A percentile compares a stretch with the other conserved stretches of the same genome.
These are phyloP conservation scores for Operophtera brumata DNA, from an alignment of 2,888 invertebrate genomes.

Conservation along the genomic window DNA sequence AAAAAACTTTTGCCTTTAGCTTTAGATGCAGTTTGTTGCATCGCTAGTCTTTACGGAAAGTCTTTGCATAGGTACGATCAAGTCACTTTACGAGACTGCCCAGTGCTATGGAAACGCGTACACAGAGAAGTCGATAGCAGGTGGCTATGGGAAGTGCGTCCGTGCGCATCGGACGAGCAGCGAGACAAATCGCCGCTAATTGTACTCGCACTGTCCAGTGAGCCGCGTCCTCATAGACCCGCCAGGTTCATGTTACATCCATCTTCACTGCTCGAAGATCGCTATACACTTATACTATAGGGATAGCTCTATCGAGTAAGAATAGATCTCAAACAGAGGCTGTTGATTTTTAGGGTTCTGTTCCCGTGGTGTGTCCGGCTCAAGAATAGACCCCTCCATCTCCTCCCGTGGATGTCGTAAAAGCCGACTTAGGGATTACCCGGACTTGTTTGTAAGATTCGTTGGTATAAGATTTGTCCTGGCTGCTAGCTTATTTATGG, in stretches of 20 bases:
- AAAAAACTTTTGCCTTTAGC: too few species aligned
- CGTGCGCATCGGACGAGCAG: conserved; percentile 73
- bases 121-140: conserved; percentile 41
- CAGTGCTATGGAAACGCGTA: conserved; percentile 27
- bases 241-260: conserved; percentile 38
- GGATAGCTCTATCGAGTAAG: not conserved
- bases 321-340: not conserved
- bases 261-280: not conserved
- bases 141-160: conserved; percentile 78
- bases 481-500: too few species aligned
- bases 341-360: not conserved
- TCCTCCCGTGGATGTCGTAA: too few species aligned
- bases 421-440: too few species aligned
- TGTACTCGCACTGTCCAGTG: conserved; percentile 54
- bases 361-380: too few species aligned
- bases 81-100: conserved; percentile 5
- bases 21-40: too few species aligned
- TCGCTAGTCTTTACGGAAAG: too few species aligned
- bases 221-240: conserved; percentile 36
- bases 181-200: conserved; percentile 77
- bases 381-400: too few species aligned
- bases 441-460: too few species aligned
- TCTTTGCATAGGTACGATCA: too few species aligned
- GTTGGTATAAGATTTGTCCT: too few species aligned
- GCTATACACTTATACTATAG: not conserved